Evolutionary conservation across 2,797 vertebrate species (phyloP), one percentile per base, ranked within the genome.

Genomic region (Scolopax rusticola): DNA sequence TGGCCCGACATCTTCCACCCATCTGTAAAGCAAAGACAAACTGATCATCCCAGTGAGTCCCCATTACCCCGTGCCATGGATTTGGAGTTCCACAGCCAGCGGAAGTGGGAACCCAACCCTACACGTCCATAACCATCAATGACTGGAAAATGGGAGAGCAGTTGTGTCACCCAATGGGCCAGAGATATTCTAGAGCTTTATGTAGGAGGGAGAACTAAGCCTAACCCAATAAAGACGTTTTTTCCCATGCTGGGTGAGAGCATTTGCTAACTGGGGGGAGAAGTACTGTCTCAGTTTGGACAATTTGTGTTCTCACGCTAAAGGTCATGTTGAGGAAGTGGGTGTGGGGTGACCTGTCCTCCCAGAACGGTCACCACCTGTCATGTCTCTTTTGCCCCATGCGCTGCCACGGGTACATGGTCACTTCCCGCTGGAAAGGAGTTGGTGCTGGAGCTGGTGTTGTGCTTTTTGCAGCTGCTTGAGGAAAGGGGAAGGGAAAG

Each of bases 1-100:
- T 36, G 97, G 96, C 95, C 97, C 33, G 4, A 96, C 96, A 94
- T 93, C 94, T 91, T 93, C 93, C 94, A 86, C 79, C 95, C 93
- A 90, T 95, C 84, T 95, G 57, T 92, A 97, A 93, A 93, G 87
- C 94, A 93, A 95, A 94, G 86, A 79, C 38, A 86, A 97, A 93
- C 86, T 96, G 95, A 96, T 93, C 95, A 94, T 87, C 92, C 87
- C 70, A 81, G 75, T 25, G 51, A 90, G 88, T n/a, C 82, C 93
- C 95, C 79, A 47, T 38, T 38, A n/a, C 87, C 91, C 96, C 9
- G 14, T 53, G 82, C 91, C 12, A 50, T 48, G 93, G 87, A 87
- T 78, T 86, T 0, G 2, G 76, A 97, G 88, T 89, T 87, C 97
- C 90, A 93, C 85, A 97, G 79, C 40, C 50, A 40, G 77, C 63